These are phyloP conservation scores for Scrobipalpa atriplicella DNA, from an alignment of 2,888 invertebrate species.

Conservation along the genomic window DNA sequence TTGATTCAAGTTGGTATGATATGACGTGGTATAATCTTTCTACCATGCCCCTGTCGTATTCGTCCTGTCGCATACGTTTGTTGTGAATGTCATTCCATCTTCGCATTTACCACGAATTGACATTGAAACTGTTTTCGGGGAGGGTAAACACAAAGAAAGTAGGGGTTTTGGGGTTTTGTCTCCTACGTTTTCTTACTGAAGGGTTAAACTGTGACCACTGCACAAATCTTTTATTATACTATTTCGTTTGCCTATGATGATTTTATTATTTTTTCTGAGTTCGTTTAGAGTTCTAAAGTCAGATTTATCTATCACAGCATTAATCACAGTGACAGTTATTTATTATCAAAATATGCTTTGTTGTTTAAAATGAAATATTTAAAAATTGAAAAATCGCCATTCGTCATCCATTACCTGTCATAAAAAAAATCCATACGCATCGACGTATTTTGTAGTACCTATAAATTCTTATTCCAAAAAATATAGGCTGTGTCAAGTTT, in stretches of 20 bases:
- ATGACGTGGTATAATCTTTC: not conserved
- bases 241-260: not conserved
- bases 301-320: too few species aligned
- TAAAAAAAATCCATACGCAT: too few species aligned
- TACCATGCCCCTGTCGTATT: not conserved
- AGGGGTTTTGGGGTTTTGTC: constrained; percentile 27
- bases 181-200: constrained; percentile 26
- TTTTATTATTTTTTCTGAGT: not conserved
- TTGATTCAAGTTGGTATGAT: not conserved
- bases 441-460: too few species aligned
- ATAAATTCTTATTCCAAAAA: too few species aligned
- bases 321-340: too few species aligned
- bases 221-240: constrained; percentile 21
- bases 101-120: constrained; percentile 63
- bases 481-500: too few species aligned
- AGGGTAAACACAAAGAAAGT: constrained; percentile 53
- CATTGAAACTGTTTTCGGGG: constrained; percentile 58
- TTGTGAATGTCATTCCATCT: constrained; percentile 55
- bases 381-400: too few species aligned
- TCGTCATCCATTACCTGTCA: too few species aligned
- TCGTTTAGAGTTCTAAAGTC: not conserved
- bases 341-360: too few species aligned
- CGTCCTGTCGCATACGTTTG: constrained; percentile 60
- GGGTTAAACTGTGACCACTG: constrained; percentile 14
- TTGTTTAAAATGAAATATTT: too few species aligned